Conservation (phyloP, 2,888 invertebrate genomes). For the Coelinius sp. region DNA sequence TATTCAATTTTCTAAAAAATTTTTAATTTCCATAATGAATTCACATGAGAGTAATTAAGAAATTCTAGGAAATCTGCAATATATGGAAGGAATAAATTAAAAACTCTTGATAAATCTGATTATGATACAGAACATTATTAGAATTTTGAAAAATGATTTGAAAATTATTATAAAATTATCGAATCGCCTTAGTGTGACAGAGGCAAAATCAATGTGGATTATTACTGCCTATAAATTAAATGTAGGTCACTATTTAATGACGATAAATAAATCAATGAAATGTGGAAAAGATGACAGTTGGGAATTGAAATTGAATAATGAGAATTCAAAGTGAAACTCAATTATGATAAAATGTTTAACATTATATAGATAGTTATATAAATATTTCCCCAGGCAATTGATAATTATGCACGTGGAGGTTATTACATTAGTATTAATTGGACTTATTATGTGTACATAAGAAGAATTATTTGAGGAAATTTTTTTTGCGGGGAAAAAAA, state of each 20-base stretch:
- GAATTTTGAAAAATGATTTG: background rate
- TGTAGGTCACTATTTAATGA: background rate
- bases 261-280: slow-evolving; percentile 3
- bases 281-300: background rate
- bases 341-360: slow-evolving; percentile 14
- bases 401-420: slow-evolving; percentile 4
- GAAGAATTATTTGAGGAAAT: slow-evolving; percentile 33
- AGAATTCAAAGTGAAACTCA: slow-evolving; percentile 14
- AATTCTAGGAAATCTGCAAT: background rate
- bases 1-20: background rate
- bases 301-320: background rate
- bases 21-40: no score
- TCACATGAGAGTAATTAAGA: background rate
- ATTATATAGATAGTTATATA: slow-evolving; percentile 25
- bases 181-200: no score
- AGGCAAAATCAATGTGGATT: background rate
- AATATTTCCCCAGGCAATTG: slow-evolving; percentile 15
- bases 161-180: background rate
- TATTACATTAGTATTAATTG: slow-evolving; percentile 10
- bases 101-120: background rate
- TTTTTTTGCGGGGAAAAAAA: slow-evolving; percentile 39
- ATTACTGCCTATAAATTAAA: slow-evolving; percentile 13
- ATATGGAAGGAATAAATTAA: no score
- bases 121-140: background rate
- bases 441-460: slow-evolving; percentile 11